phyloP scores from a whole-genome alignment of 1,140 invertebrate species.

The Listronotus bonariensis region DNA sequence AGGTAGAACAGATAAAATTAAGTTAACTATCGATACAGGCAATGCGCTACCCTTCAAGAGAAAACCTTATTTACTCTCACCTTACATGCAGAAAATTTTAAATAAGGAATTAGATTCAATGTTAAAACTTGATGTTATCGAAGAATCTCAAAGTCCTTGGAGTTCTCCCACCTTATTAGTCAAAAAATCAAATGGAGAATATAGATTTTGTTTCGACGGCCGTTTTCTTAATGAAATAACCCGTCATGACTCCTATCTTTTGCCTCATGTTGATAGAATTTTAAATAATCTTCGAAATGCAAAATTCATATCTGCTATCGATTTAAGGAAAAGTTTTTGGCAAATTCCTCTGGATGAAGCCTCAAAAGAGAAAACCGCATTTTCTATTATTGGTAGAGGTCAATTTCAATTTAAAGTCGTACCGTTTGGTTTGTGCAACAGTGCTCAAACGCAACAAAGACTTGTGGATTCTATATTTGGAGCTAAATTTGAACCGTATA shows the following conservation, averaged over 20 bases:
- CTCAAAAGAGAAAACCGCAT: conserved; percentile 52
- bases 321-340: conserved; percentile 52
- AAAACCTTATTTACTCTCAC: conserved; percentile 29
- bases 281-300: conserved; percentile 46
- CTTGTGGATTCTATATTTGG: conserved; percentile 53
- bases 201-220: conserved; percentile 52
- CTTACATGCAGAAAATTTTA: conserved; percentile 31
- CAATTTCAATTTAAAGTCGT: conserved; percentile 52
- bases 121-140: conserved; percentile 27
- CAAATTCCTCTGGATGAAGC: conserved; percentile 47
- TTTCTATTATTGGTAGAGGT: conserved; percentile 50
- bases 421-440: conserved; percentile 53
- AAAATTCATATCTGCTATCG: conserved; percentile 47
- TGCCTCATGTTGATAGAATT: conserved; percentile 45
- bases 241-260: conserved; percentile 47
- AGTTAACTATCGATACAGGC: conserved; percentile 33
- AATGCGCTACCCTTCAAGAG: conserved; percentile 22
- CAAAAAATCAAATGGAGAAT: conserved; percentile 35
- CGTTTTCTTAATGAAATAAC: conserved; percentile 53
- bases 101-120: conserved; percentile 38
- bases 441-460: conserved; percentile 53
- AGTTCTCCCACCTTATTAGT: conserved; percentile 36
- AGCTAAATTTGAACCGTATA: conserved; percentile 45
- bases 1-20: conserved; percentile 1
- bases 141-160: conserved; percentile 32